phyloP scores from a whole-genome alignment of 2,888 invertebrate species.

The Campoplex nolae region DNA sequence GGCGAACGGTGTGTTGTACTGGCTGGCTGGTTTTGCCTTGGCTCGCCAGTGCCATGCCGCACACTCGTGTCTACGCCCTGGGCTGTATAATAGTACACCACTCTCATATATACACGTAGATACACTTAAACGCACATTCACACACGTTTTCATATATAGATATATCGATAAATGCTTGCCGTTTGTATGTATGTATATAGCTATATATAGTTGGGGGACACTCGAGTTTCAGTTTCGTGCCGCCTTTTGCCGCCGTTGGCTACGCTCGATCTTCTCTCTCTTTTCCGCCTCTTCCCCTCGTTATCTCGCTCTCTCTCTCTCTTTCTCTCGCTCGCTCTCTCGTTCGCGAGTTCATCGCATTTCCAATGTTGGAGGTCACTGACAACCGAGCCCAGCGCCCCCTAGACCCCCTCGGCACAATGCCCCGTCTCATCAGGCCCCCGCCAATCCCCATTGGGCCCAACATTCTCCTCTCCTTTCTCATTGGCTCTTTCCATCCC shows the following conservation, averaged over 20 bases:
- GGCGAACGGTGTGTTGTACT: conserved; percentile 62
- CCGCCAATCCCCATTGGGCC: conserved; percentile 81
- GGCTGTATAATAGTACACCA: conserved; percentile 79
- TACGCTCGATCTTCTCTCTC: conserved; percentile 10
- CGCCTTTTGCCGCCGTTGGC: conserved; percentile 44
- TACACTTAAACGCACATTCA: neutral
- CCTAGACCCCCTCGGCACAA: conserved; percentile 81
- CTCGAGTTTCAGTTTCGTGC: conserved; percentile 72
- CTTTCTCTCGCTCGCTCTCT: conserved; percentile 71
- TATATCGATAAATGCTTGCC: neutral
- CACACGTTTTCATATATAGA: neutral
- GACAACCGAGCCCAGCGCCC: conserved; percentile 88
- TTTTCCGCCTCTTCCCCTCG: conserved; percentile 1
- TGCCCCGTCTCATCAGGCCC: conserved; percentile 84
- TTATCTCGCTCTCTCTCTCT: conserved; percentile 25
- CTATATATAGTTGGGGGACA: conserved; percentile 75
- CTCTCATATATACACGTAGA: neutral
- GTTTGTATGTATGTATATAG: conserved; percentile 66
- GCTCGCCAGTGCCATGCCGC: conserved; percentile 25
- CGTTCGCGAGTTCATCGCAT: conserved; percentile 89
- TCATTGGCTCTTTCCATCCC: conserved; percentile 63
- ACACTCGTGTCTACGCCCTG: conserved; percentile 85
- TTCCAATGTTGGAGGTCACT: conserved; percentile 94
- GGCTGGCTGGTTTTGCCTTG: conserved; percentile 44
- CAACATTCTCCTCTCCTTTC: conserved; percentile 69